These are phyloP conservation scores for Amniataba percoides DNA, from an alignment of 2,797 vertebrate genomes.

Conservation along the genomic window DNA sequence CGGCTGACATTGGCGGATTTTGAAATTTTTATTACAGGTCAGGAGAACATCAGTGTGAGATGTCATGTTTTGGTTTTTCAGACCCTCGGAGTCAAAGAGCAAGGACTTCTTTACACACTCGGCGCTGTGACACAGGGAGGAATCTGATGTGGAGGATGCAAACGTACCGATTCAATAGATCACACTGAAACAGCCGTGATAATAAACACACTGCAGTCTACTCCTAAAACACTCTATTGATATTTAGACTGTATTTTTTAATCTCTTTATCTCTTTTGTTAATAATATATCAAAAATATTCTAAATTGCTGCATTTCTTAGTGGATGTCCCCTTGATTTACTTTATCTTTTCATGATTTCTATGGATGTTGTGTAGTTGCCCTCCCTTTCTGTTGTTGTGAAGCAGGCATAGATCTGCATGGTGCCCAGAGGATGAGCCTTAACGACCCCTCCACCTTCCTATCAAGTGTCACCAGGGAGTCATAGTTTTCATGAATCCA, in stretches of 20 bases:
- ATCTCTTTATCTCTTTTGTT: too few species aligned
- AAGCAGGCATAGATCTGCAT: not conserved
- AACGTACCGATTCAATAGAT: constrained; percentile 39
- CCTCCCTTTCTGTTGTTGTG: not conserved
- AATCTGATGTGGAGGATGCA: constrained; percentile 35
- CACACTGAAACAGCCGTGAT: constrained; percentile 5
- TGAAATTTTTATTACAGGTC: constrained; percentile 62
- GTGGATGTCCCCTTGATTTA: not conserved
- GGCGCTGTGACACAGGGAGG: constrained; percentile 17
- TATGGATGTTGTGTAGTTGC: not conserved
- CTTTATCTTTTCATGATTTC: not conserved
- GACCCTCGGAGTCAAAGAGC: constrained; percentile 52
- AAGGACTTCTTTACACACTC: constrained; percentile 56
- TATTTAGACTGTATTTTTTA: not conserved
- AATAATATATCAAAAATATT: too few species aligned
- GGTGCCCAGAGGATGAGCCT: not conserved
- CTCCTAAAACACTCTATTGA: constrained; percentile 1
- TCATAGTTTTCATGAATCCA: not conserved
- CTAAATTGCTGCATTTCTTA: not conserved
- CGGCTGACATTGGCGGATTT: constrained; percentile 47
- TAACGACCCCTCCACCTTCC: not conserved
- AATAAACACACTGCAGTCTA: constrained; percentile 1
- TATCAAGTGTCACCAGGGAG: not conserved
- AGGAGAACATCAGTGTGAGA: constrained; percentile 42
- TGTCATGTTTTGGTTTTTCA: constrained; percentile 70